phyloP scores from a whole-genome alignment of 1,140 invertebrate genomes.

The Batillaria attramentaria region DNA sequence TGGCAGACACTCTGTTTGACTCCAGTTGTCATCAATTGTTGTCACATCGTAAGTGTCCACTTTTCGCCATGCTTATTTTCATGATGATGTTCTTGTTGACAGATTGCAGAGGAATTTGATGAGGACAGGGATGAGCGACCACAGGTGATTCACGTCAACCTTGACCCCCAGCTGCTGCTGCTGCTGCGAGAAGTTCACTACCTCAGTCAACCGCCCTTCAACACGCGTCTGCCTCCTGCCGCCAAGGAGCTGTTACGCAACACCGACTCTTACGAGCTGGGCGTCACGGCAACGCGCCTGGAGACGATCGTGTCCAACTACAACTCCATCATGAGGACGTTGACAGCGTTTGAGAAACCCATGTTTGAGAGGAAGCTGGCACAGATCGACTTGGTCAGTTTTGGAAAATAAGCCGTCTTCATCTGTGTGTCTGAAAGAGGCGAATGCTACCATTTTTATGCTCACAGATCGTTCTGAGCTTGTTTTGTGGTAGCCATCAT shows the following conservation, averaged over 20 bases:
- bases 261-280: constrained; percentile 63
- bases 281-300: constrained; percentile 65
- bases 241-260: constrained; percentile 66
- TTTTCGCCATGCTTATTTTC: too few species aligned
- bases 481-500: too few species aligned
- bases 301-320: constrained; percentile 71
- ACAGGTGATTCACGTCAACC: constrained; percentile 68
- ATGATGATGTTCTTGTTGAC: too few species aligned
- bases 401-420: not conserved
- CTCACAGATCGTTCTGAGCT: too few species aligned
- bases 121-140: constrained; percentile 65
- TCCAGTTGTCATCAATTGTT: too few species aligned
- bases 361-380: constrained; percentile 69
- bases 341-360: constrained; percentile 68
- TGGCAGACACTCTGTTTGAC: too few species aligned
- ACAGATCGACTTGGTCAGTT: constrained; percentile 67
- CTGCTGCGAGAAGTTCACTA: constrained; percentile 69
- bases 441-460: too few species aligned
- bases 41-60: too few species aligned
- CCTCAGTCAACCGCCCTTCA: constrained; percentile 65
- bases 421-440: too few species aligned
- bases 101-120: constrained; percentile 69
- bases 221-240: constrained; percentile 47
- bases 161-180: constrained; percentile 66
- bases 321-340: constrained; percentile 70